Conservation (phyloP, 2,888 invertebrate genomes). For the Epistrophe eligans region DNA sequence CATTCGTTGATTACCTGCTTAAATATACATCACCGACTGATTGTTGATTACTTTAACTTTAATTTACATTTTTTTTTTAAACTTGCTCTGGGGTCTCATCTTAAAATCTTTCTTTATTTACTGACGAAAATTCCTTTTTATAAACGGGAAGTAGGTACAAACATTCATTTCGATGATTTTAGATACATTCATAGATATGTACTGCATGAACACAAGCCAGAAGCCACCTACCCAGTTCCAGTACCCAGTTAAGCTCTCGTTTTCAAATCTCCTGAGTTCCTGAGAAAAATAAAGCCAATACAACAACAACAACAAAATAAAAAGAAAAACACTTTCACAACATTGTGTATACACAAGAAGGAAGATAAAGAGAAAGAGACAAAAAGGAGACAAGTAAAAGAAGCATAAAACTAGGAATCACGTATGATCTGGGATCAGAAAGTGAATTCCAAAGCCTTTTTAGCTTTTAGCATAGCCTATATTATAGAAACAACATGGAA, state of each 20-base stretch:
- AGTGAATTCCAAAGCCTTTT: slow-evolving; percentile 52
- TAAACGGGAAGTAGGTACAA: slow-evolving; percentile 1
- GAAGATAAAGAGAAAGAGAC: neutral
- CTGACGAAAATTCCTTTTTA: neutral
- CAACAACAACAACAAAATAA: neutral
- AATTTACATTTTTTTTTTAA: neutral
- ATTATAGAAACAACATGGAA: slow-evolving; percentile 16
- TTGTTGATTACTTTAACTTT: neutral
- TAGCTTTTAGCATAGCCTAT: slow-evolving; percentile 26
- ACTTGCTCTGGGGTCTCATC: neutral
- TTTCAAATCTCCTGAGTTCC: slow-evolving; percentile 21
- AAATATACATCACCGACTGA: neutral
- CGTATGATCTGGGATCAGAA: slow-evolving; percentile 71
- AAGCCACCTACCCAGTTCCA: neutral
- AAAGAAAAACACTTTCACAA: slow-evolving; percentile 65
- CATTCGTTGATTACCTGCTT: no score
- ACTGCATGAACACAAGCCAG: neutral
- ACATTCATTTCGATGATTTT: slow-evolving; percentile 31
- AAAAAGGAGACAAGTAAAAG: neutral
- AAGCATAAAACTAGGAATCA: slow-evolving; percentile 45
- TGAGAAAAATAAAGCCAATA: slow-evolving; percentile 14
- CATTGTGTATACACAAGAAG: neutral
- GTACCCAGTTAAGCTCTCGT: slow-evolving; percentile 44
- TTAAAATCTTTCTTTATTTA: neutral
- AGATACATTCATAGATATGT: slow-evolving; percentile 38